Evolutionary conservation across 1,140 invertebrate genomes (phyloP), one percentile per base, ranked within the genome.

Genomic region (Drosophila miranda): DNA sequence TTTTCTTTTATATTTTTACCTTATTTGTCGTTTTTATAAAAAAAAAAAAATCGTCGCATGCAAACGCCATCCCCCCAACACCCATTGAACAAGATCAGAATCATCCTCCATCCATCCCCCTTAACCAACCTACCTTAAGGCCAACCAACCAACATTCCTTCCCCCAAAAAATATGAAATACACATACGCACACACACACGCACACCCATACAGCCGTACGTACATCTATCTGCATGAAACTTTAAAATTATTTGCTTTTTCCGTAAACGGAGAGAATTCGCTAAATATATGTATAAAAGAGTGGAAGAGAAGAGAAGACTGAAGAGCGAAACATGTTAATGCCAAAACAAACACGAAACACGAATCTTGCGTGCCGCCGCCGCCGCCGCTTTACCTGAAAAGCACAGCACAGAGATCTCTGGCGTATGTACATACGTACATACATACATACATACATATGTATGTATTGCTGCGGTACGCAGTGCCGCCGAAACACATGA

Each of bases 1-100:
- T 78, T 79, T 79, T 79, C 57, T 59, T 78, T 79, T 57, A 62
- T 78, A 67, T 54, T 55, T 54, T 63, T 78, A 48, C 51, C 44
- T 61, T 75, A 51, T 55, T 56, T 64, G 61, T 59, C 55, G 59
- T 59, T 68, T 61, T 57, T 63, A 41, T 28, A 11, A n/a, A 48
- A 42, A 45, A 28, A 28, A 16, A 16, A 16, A 51, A 61, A 71
- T 52, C 53, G 44, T 34, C 70, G 67, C 67, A 46, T 59, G 55
- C 41, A 30, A 13, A 38, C 11, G 9, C 34, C 34, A 13, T 38
- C 34, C 34, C 34, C 34, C 34, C n/a, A 38, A 26, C 6, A 13
- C 21, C 4, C 21, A 55, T 43, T 45, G 43, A 19, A 45, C 23
- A n/a, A 11, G 43, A 44, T 21, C 30, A 38, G 61, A 19, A 46